Percentiles rank a stretch among this genome's conserved stretches.
Evolutionary conservation across 1,140 invertebrate species (phyloP).

Genomic region (Colletes gigas): DNA sequence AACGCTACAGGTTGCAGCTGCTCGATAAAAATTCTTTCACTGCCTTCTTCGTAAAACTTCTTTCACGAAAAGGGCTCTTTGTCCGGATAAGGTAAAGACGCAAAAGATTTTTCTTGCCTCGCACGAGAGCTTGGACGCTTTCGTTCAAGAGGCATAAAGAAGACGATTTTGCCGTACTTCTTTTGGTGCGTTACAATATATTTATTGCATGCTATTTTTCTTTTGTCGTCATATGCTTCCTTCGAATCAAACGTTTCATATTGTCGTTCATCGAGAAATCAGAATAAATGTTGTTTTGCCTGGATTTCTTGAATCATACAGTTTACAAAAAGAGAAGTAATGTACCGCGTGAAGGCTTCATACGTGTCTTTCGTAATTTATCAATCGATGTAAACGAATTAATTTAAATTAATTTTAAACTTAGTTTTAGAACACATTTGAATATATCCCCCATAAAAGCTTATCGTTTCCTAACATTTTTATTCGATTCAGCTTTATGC

Average conservation of each 20-base stretch:
- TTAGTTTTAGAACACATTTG: not conserved
- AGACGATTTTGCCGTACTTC: not conserved
- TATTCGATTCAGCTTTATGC: not conserved
- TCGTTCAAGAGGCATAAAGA: not conserved
- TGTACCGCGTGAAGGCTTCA: not conserved
- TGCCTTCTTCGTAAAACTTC: slow-evolving; percentile 59
- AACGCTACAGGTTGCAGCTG: slow-evolving; percentile 76
- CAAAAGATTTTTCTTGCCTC: slow-evolving; percentile 51
- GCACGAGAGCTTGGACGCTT: slow-evolving; percentile 9
- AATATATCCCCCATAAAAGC: not conserved
- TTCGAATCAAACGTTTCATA: slow-evolving; percentile 9
- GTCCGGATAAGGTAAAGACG: slow-evolving; percentile 31
- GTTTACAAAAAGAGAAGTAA: not conserved
- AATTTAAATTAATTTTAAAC: slow-evolving; percentile 10
- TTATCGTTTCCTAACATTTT: not conserved
- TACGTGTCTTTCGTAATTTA: not conserved
- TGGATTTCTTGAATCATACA: not conserved
- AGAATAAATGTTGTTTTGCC: not conserved
- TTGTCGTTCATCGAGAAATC: slow-evolving; percentile 10
- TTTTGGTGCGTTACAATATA: not conserved
- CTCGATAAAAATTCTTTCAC: slow-evolving; percentile 61
- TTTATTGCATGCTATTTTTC: slow-evolving; percentile 6
- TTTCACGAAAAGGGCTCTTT: slow-evolving; percentile 52
- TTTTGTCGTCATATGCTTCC: not conserved
- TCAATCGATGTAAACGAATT: not conserved